Evolutionary conservation across 1,140 invertebrate species (phyloP), one percentile per base, ranked within the genome.

Genomic region (Megalonaias nervosa): DNA sequence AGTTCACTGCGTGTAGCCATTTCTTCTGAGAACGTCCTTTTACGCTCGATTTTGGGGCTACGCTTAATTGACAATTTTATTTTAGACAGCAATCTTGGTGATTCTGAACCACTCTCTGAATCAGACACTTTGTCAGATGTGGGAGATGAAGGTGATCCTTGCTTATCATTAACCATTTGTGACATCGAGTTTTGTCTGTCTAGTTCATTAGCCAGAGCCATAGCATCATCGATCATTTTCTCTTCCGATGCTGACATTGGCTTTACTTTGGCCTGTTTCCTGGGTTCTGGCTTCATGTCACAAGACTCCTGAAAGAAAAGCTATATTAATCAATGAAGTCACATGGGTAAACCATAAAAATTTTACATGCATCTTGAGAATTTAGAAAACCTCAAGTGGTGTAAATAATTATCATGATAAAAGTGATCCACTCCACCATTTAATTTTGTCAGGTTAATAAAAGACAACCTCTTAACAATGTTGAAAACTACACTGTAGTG

Each of bases 161-260:
- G 68, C 61, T 73, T 48, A 17, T 79, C 9, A 19, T 65, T 59
- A 13, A 76, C 67, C 78, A 80, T 80, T 26, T 83, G 77, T 16
- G 77, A 77, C 21, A 71, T 68, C 16, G 71, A 81, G 21, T 65
- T 74, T n/a, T 84, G 80, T 23, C 81, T 67, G 0, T 96, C 97
- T 73, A 98, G 93, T 91, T 98, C 97, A 91, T 97, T 97, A 31
- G 97, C 97, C 91, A 98, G 93, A 56, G 96, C 96, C 79, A 98
- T 98, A 11, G 97, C 97, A 64, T 95, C 95, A 83, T 99, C 97
- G 55, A 99, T 92, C n/a, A 96, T 97, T 88, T 95, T 95, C 87
- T 97, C 94, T 90, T 99, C 97, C 75, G 97, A 95, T 0, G 96
- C 95, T 26, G 97, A 98, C 91, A 99, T 98, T 17, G 95, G 96